phyloP scores from a whole-genome alignment of 2,888 invertebrate genomes.

The Apocheima hispidaria region DNA sequence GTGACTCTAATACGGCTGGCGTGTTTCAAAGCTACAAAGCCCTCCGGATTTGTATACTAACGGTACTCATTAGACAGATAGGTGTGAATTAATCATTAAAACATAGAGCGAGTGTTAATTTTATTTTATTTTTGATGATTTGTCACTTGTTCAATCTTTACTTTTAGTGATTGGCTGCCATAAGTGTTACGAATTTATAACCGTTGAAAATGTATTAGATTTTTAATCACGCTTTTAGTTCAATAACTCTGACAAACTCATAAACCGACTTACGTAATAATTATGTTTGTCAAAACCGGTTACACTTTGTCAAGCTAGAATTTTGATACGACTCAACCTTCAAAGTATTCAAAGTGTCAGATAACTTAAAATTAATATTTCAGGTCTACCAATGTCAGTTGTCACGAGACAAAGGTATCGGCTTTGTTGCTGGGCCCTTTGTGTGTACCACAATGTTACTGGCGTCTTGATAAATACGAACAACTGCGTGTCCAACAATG shows the following conservation, averaged over 20 bases:
- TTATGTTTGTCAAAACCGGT: conserved; percentile 6
- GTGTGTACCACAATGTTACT: conserved; percentile 78
- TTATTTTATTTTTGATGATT: conserved; percentile 43
- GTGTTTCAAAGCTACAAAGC: conserved; percentile 64
- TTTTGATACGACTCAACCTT: conserved; percentile 11
- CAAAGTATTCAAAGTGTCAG: conserved; percentile 40
- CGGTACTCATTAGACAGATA: conserved; percentile 58
- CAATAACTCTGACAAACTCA: conserved; percentile 36
- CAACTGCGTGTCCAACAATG: conserved; percentile 82
- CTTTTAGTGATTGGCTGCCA: conserved; percentile 36
- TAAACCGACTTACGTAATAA: conserved; percentile 35
- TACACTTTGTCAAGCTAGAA: conserved; percentile 2
- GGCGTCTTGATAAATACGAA: conserved; percentile 84
- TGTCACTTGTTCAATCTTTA: conserved; percentile 38
- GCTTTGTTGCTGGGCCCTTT: conserved; percentile 69
- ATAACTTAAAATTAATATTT: conserved; percentile 72
- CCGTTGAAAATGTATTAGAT: conserved; percentile 30
- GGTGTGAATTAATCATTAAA: conserved; percentile 59
- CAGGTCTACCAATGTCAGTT: conserved; percentile 73
- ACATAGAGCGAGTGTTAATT: conserved; percentile 42
- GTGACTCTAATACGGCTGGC: conserved; percentile 77
- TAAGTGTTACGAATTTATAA: conserved; percentile 20
- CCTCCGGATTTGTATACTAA: conserved; percentile 62
- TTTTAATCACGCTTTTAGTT: conserved; percentile 20
- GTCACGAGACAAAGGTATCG: conserved; percentile 73